Conservation (phyloP, 2,797 vertebrate genomes). For the Choloepus didactylus region DNA sequence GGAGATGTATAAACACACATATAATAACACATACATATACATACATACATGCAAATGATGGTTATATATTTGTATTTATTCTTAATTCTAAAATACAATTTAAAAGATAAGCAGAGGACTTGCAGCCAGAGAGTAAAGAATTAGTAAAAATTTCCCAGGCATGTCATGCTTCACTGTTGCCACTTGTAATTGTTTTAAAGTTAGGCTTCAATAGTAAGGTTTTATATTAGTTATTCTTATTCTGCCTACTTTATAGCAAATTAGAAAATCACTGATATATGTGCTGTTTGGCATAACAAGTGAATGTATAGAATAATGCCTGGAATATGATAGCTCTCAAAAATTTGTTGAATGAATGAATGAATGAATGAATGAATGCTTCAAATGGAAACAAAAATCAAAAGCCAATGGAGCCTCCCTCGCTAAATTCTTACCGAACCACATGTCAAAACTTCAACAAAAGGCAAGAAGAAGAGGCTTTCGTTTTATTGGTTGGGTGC, state of each 20-base stretch:
- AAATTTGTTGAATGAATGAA: neutral
- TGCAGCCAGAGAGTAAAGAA: neutral
- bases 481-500: neutral
- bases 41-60: neutral
- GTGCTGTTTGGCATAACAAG: neutral
- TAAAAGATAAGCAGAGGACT: neutral
- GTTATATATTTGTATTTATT: neutral
- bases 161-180: neutral
- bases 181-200: neutral
- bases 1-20: neutral
- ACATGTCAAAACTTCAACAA: neutral
- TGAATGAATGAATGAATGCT: neutral
- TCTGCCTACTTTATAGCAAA: neutral
- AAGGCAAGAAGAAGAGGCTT: neutral
- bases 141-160: neutral
- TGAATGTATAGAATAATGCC: neutral
- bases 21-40: neutral
- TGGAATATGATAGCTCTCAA: neutral
- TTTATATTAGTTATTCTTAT: neutral
- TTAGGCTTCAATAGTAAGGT: neutral
- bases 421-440: neutral
- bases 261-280: neutral
- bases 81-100: slow-evolving; percentile 41
- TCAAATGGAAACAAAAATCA: neutral
- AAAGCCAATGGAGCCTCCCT: neutral